Evolutionary conservation across 1,140 invertebrate species (phyloP).

Genomic region (Drosophila rufa): DNA sequence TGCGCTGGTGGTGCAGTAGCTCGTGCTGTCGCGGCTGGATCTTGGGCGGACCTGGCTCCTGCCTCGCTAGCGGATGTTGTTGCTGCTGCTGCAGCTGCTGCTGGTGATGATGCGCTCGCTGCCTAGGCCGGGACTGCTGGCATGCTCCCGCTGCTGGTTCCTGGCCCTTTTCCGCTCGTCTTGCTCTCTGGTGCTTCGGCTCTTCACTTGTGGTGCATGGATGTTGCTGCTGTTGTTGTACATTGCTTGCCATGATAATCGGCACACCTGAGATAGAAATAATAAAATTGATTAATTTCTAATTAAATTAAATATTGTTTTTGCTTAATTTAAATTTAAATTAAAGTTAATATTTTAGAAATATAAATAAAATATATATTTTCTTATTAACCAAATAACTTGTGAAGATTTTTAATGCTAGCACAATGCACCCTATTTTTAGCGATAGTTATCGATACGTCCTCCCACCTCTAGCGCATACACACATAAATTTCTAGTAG

Average conservation of each 20-base stretch:
- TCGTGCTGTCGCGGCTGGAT: conserved; percentile 32
- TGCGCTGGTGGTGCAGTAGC: conserved; percentile 45
- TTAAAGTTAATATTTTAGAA: no score
- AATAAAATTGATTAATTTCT: no score
- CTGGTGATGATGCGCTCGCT: conserved; percentile 20
- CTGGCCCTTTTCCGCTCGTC: conserved; percentile 26
- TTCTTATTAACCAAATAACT: no score
- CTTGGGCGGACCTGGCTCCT: background rate
- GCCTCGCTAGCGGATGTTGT: conserved; percentile 8
- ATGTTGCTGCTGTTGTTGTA: conserved; percentile 73
- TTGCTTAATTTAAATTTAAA: no score
- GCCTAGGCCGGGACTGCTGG: conserved; percentile 29
- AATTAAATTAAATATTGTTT: no score
- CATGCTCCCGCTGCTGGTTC: conserved; percentile 27
- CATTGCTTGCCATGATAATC: conserved; percentile 84
- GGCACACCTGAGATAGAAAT: conserved; percentile 67
- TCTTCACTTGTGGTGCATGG: conserved; percentile 56
- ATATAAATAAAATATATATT: no score
- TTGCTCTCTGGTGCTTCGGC: conserved; percentile 44
- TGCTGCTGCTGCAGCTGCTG: conserved; percentile 15
- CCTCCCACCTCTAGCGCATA: no score
- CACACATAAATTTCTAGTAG: no score
- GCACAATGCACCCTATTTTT: no score
- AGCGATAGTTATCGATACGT: no score
- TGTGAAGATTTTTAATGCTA: no score